These are phyloP conservation scores for Dexiosoma caninum DNA, from an alignment of 2,888 invertebrate genomes.

Conservation along the genomic window DNA sequence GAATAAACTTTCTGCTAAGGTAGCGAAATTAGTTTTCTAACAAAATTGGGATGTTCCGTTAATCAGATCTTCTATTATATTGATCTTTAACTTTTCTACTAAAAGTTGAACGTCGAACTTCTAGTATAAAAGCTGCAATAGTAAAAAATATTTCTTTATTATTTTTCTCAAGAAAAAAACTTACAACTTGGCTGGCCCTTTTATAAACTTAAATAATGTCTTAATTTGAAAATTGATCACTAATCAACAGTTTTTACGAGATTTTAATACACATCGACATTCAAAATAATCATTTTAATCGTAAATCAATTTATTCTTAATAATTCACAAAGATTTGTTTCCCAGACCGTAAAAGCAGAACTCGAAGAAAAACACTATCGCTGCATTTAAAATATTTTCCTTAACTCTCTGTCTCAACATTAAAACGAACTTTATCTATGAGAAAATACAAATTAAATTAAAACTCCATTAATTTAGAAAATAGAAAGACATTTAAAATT, in stretches of 20 bases:
- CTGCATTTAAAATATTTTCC: constrained; percentile 9
- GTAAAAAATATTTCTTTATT: too few species aligned
- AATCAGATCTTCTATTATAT: too few species aligned
- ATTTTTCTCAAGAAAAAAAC: too few species aligned
- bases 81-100: too few species aligned
- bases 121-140: too few species aligned
- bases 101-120: too few species aligned
- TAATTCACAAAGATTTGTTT: constrained; percentile 32
- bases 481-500: constrained; percentile 54
- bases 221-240: neutral
- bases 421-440: constrained; percentile 25
- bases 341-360: constrained; percentile 7
- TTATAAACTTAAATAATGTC: constrained; percentile 1
- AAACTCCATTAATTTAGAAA: constrained; percentile 41
- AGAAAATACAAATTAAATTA: constrained; percentile 25
- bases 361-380: constrained; percentile 15
- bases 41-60: too few species aligned
- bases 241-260: constrained; percentile 7
- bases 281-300: neutral
- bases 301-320: constrained; percentile 54
- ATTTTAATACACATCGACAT: neutral
- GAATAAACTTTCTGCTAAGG: too few species aligned
- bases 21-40: too few species aligned
- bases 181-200: neutral
- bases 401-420: constrained; percentile 55